These are phyloP conservation scores for Drosophila sulfurigaster DNA, from an alignment of 1,140 invertebrate genomes.

Conservation along the genomic window DNA sequence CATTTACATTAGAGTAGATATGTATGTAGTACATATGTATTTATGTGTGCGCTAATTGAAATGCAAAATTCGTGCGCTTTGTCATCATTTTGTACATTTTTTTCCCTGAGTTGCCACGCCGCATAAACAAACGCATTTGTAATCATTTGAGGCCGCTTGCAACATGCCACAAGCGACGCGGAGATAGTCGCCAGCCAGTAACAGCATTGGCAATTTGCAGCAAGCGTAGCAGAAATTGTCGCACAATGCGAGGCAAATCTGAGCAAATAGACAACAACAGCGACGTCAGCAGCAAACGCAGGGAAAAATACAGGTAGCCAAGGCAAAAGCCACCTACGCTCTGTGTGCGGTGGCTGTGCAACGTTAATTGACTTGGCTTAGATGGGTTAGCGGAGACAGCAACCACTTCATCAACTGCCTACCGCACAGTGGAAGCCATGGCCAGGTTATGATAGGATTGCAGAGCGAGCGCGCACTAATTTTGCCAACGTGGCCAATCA, in stretches of 20 bases:
- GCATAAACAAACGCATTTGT: slow-evolving; percentile 45
- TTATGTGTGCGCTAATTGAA: slow-evolving; percentile 11
- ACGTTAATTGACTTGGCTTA: slow-evolving; percentile 71
- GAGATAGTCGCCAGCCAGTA: background rate
- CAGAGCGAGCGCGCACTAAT: slow-evolving; percentile 64
- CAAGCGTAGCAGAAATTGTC: slow-evolving; percentile 36
- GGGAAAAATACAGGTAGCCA: slow-evolving; percentile 39
- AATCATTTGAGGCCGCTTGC: slow-evolving; percentile 41
- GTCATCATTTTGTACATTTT: slow-evolving; percentile 13
- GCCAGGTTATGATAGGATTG: slow-evolving; percentile 45
- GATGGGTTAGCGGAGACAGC: slow-evolving; percentile 6
- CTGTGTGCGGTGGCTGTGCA: slow-evolving; percentile 5
- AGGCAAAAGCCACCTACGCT: slow-evolving; percentile 50
- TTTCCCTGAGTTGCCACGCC: background rate
- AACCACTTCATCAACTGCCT: slow-evolving; percentile 60
- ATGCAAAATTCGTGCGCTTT: slow-evolving; percentile 23
- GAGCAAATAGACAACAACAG: slow-evolving; percentile 10
- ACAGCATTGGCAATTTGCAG: slow-evolving; percentile 26
- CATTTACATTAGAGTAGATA: background rate
- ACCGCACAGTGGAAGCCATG: slow-evolving; percentile 9
- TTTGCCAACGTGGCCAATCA: slow-evolving; percentile 80
- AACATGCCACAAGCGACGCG: background rate
- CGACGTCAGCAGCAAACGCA: background rate
- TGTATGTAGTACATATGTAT: no score
- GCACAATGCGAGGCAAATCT: slow-evolving; percentile 27